Percentiles rank a stretch among this genome's conserved stretches.
phyloP scores from a whole-genome alignment of 1,140 invertebrate genomes.

The Helicoverpa armigera region DNA sequence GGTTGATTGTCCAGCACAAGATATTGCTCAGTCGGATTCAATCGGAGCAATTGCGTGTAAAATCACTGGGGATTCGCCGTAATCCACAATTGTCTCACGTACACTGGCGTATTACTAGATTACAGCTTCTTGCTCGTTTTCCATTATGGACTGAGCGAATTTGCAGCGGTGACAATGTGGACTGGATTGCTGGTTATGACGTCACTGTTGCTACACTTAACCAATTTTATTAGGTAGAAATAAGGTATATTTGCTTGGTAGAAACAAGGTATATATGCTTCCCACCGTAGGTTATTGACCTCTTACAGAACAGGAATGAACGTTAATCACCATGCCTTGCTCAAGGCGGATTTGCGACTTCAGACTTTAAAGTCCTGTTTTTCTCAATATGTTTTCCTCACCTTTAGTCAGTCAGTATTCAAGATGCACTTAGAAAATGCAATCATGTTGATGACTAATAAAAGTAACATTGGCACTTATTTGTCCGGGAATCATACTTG shows the following conservation, averaged over 20 bases:
- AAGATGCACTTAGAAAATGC: no score
- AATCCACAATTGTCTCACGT: conserved; percentile 41
- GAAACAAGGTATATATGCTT: no score
- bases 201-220: not conserved
- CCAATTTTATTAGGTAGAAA: not conserved
- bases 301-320: no score
- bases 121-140: conserved; percentile 37
- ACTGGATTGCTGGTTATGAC: not conserved
- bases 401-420: no score
- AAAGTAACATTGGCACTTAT: no score
- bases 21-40: conserved; percentile 34
- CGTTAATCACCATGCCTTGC: no score
- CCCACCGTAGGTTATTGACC: no score
- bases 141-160: conserved; percentile 36
- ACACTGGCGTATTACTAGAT: conserved; percentile 32
- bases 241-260: not conserved
- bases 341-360: no score
- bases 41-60: conserved; percentile 41
- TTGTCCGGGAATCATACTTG: no score
- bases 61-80: conserved; percentile 4
- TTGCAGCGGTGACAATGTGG: conserved; percentile 8
- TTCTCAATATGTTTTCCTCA: no score
- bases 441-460: no score
- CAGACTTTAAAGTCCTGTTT: no score
- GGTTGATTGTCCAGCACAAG: conserved; percentile 5